Evolutionary conservation across 2,113 vertebrate species (phyloP).

Genomic region (Vulpes vulpes): DNA sequence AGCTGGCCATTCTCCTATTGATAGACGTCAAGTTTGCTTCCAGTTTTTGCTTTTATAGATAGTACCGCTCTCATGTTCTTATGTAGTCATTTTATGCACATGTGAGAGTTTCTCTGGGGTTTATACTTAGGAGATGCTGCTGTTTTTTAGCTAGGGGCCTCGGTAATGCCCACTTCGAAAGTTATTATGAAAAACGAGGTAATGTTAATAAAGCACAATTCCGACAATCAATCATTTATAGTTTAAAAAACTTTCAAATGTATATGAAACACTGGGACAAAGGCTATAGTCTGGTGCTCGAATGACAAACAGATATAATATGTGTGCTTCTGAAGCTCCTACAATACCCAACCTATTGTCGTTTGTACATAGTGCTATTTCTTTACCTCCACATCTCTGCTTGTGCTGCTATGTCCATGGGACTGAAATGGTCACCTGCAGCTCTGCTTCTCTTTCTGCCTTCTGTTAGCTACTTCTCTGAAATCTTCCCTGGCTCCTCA

Average conservation of each 20-base stretch:
- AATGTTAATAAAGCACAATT: neutral
- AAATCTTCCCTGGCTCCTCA: neutral
- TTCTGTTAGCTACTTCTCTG: neutral
- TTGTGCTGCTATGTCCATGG: neutral
- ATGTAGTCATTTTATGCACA: neutral
- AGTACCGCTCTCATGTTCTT: neutral
- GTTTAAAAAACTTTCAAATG: neutral
- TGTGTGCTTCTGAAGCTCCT: neutral
- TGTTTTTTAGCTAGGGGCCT: neutral
- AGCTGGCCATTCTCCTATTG: neutral
- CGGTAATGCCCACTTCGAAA: neutral
- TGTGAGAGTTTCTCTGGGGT: neutral
- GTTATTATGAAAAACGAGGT: neutral
- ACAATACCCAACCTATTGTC: neutral
- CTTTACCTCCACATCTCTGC: neutral
- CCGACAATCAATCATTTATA: neutral
- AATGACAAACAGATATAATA: neutral
- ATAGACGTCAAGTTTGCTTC: neutral
- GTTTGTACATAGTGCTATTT: neutral
- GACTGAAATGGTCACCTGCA: neutral
- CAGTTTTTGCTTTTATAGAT: neutral
- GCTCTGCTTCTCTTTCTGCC: neutral
- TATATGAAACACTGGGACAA: neutral
- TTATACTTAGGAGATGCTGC: slow-evolving; percentile 25
- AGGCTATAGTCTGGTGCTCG: neutral